phyloP scores from a whole-genome alignment of 1,140 invertebrate species.

The Lepidostoma basale region DNA sequence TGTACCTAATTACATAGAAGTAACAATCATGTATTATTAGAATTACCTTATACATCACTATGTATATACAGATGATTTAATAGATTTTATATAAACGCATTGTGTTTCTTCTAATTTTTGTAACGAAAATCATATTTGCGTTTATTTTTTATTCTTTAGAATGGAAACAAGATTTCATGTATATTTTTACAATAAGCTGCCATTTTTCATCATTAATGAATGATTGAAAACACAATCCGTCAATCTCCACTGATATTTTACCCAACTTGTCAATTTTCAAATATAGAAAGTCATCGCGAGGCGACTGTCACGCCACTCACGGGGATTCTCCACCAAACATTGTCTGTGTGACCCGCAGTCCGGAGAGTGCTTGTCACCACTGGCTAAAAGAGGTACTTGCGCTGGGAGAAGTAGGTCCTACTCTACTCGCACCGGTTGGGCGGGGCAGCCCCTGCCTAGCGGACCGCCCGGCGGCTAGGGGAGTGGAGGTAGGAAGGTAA shows the following conservation, averaged over 20 bases:
- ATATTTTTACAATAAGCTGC: constrained; percentile 15
- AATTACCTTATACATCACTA: constrained; percentile 20
- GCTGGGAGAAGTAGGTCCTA: too few relatives aligned
- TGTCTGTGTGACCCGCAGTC: too few relatives aligned
- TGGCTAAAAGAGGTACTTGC: too few relatives aligned
- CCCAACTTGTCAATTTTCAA: background rate
- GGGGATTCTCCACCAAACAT: too few relatives aligned
- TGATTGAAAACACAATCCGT: constrained; percentile 12
- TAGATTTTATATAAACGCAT: constrained; percentile 8
- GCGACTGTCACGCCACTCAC: too few relatives aligned
- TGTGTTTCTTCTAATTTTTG: constrained; percentile 19
- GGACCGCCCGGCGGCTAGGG: background rate
- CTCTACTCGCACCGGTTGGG: constrained; percentile 10
- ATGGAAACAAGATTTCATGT: constrained; percentile 14
- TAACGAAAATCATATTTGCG: constrained; percentile 22
- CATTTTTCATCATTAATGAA: constrained; percentile 13
- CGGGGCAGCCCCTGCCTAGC: background rate
- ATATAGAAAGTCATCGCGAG: too few relatives aligned
- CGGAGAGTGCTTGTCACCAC: too few relatives aligned
- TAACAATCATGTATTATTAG: constrained; percentile 31
- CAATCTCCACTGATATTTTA: constrained; percentile 2
- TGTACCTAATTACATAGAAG: constrained; percentile 43
- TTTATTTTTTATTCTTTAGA: background rate
- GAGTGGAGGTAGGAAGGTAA: constrained; percentile 32
- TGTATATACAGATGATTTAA: constrained; percentile 15